Evolutionary conservation across 1,140 invertebrate species (phyloP).

Genomic region (Phymorhynchus buccinoides): DNA sequence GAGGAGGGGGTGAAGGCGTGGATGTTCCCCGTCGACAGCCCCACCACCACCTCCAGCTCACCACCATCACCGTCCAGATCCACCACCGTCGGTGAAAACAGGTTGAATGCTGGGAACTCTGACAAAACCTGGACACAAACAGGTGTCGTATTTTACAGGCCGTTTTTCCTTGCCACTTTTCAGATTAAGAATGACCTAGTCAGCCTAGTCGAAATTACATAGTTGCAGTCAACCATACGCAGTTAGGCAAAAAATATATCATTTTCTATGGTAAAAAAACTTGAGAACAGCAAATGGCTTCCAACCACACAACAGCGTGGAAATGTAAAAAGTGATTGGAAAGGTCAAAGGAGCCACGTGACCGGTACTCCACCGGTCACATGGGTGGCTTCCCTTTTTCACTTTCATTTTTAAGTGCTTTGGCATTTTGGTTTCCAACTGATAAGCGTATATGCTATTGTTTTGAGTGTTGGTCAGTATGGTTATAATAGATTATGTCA

Average conservation of each 20-base stretch:
- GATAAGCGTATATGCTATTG: no score
- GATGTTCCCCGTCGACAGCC: slow-evolving; percentile 62
- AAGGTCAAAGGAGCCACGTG: no score
- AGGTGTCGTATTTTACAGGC: background rate
- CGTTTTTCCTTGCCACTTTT: background rate
- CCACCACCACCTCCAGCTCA: slow-evolving; percentile 62
- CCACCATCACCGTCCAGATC: slow-evolving; percentile 64
- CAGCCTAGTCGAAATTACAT: background rate
- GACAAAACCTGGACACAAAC: slow-evolving; percentile 20
- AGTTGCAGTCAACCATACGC: background rate
- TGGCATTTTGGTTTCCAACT: no score
- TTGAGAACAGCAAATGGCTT: no score
- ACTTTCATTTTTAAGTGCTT: no score
- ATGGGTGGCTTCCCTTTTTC: no score
- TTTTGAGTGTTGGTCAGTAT: no score
- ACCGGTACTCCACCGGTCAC: no score
- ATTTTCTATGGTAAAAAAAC: no score
- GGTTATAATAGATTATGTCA: no score
- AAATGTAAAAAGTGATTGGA: no score
- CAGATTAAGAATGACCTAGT: background rate
- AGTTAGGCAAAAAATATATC: background rate
- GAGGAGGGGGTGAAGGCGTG: slow-evolving; percentile 55
- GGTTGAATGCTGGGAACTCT: slow-evolving; percentile 63
- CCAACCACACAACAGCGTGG: no score
- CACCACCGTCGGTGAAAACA: slow-evolving; percentile 66